Evolutionary conservation across 2,797 vertebrate genomes (phyloP).

Genomic region (Enteromius radiatus): DNA sequence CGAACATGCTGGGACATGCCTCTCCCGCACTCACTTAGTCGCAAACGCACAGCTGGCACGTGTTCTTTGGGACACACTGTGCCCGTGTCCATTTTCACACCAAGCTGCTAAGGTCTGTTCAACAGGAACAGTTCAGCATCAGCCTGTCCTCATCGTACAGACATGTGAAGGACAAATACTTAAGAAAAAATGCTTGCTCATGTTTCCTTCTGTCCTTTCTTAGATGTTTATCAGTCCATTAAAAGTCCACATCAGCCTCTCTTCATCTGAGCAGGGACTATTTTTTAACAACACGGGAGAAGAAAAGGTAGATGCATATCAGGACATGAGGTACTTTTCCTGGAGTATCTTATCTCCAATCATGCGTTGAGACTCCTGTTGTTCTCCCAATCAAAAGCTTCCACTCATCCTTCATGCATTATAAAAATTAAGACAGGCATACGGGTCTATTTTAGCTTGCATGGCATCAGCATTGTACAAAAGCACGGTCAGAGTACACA

Average conservation of each 20-base stretch:
- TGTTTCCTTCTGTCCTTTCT: slow-evolving; percentile 16
- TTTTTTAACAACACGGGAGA: neutral
- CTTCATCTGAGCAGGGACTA: slow-evolving; percentile 7
- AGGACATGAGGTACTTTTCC: slow-evolving; percentile 32
- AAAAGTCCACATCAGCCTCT: neutral
- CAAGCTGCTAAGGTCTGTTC: slow-evolving; percentile 68
- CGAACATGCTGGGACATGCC: slow-evolving; percentile 58
- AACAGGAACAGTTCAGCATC: slow-evolving; percentile 69
- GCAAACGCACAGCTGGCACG: slow-evolving; percentile 49
- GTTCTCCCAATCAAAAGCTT: slow-evolving; percentile 51
- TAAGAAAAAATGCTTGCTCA: neutral
- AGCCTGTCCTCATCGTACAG: slow-evolving; percentile 60
- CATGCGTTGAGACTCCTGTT: slow-evolving; percentile 36
- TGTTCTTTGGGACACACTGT: slow-evolving; percentile 63
- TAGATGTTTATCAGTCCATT: slow-evolving; percentile 9
- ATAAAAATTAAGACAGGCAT: slow-evolving; percentile 59
- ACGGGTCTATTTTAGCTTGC: slow-evolving; percentile 44
- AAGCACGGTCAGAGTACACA: slow-evolving; percentile 47
- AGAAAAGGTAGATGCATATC: slow-evolving; percentile 7
- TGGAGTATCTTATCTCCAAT: slow-evolving; percentile 15
- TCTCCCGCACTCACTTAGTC: slow-evolving; percentile 39
- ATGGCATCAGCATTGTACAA: slow-evolving; percentile 39
- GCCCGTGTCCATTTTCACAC: slow-evolving; percentile 75
- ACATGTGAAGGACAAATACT: slow-evolving; percentile 30
- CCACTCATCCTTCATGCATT: slow-evolving; percentile 71